Conservation (phyloP, 1,140 invertebrate genomes). For the Heliconius eleuchia region DNA sequence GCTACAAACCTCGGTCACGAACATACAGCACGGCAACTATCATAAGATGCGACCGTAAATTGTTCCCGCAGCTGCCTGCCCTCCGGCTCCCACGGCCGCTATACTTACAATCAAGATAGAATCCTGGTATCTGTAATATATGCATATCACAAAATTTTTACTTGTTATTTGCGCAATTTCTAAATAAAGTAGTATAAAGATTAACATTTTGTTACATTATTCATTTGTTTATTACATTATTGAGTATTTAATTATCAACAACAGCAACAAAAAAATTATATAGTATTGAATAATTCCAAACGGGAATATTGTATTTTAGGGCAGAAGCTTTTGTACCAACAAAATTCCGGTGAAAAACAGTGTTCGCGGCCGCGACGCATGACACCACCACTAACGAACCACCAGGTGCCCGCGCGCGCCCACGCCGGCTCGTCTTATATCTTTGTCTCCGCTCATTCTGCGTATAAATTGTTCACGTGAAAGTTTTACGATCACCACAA, state of each 20-base stretch:
- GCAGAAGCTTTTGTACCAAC: too few relatives aligned
- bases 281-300: too few relatives aligned
- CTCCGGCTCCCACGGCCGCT: slow-evolving; percentile 46
- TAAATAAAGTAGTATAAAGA: too few relatives aligned
- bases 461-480: slow-evolving; percentile 75
- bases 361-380: neutral
- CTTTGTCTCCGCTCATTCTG: slow-evolving; percentile 69
- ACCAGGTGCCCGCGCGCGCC: slow-evolving; percentile 53
- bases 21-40: slow-evolving; percentile 67
- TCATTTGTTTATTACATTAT: too few relatives aligned
- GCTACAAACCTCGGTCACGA: slow-evolving; percentile 74
- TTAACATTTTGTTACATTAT: too few relatives aligned
- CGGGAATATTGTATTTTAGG: too few relatives aligned
- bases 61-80: slow-evolving; percentile 66
- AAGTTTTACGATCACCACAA: slow-evolving; percentile 78
- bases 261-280: too few relatives aligned
- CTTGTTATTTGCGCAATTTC: too few relatives aligned
- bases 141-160: neutral
- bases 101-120: slow-evolving; percentile 29
- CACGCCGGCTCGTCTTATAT: slow-evolving; percentile 69
- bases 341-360: too few relatives aligned
- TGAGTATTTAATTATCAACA: too few relatives aligned
- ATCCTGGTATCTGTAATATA: neutral
- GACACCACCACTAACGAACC: neutral
- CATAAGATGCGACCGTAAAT: slow-evolving; percentile 63